A percentile compares a stretch with the other conserved stretches of the same genome.
phyloP scores from a whole-genome alignment of 1,140 invertebrate species.

The Physella acuta region DNA sequence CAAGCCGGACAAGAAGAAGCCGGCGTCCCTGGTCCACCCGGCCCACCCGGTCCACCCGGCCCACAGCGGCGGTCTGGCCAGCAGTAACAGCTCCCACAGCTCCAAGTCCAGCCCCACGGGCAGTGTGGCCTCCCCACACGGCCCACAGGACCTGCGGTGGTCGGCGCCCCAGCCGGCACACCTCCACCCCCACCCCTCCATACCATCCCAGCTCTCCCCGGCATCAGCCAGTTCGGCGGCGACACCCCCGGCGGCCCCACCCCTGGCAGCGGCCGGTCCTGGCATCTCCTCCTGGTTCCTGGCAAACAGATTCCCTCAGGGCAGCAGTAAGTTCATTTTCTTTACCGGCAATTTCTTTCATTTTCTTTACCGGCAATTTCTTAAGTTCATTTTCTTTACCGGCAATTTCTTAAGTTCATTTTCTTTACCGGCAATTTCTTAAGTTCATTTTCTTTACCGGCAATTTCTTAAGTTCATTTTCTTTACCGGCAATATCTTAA shows the following conservation, averaged over 20 bases:
- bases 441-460: no score
- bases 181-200: not conserved
- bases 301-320: constrained; percentile 10
- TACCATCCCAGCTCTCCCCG: constrained; percentile 4
- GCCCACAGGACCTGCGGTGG: constrained; percentile 11
- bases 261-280: not conserved
- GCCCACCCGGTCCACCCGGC: not conserved
- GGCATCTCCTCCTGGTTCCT: constrained; percentile 17
- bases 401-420: no score
- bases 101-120: not conserved
- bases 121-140: not conserved
- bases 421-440: no score
- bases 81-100: no score
- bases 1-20: constrained; percentile 25
- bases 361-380: no score
- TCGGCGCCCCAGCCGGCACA: constrained; percentile 4
- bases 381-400: no score
- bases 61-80: no score
- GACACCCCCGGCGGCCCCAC: not conserved
- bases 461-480: no score
- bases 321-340: constrained; percentile 7
- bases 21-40: not conserved
- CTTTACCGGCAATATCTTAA: no score
- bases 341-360: no score
- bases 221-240: not conserved